phyloP scores from a whole-genome alignment of 2,888 invertebrate genomes.

The Acanthoscelides obtectus region DNA sequence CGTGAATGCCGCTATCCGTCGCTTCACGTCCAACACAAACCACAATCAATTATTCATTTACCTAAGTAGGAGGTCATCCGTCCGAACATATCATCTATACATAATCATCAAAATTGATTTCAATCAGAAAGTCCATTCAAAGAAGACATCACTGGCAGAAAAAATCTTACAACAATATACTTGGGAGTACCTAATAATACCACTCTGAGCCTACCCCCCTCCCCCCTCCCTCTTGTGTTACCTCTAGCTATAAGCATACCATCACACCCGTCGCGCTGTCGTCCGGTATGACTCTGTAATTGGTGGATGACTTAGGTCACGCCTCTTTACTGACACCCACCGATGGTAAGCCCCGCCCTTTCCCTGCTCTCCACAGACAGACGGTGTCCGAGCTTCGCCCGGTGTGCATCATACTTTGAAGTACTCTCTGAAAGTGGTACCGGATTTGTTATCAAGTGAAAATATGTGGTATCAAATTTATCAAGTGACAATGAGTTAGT shows the following conservation, averaged over 20 bases:
- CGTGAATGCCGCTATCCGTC: slow-evolving; percentile 15
- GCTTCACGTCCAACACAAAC: slow-evolving; percentile 18
- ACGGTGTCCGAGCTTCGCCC: slow-evolving; percentile 40
- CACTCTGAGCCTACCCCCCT: not conserved
- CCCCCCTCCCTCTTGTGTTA: not conserved
- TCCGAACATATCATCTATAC: slow-evolving; percentile 14
- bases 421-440: not conserved
- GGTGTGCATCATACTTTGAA: slow-evolving; percentile 37
- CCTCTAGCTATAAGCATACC: not conserved
- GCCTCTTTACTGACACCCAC: not conserved
- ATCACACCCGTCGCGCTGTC: not conserved
- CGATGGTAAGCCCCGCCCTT: slow-evolving; percentile 38
- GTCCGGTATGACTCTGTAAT: not conserved
- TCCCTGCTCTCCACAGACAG: slow-evolving; percentile 35
- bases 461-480: not conserved
- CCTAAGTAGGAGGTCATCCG: not conserved
- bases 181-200: not conserved
- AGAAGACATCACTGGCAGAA: not conserved
- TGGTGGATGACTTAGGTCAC: not conserved
- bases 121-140: not conserved
- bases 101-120: slow-evolving; percentile 6
- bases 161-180: not conserved
- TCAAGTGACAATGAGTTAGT: slow-evolving; percentile 5
- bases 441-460: not conserved
- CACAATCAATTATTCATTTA: slow-evolving; percentile 3